Evolutionary conservation across 2,888 invertebrate genomes (phyloP).

Genomic region (Dryobota labecula): DNA sequence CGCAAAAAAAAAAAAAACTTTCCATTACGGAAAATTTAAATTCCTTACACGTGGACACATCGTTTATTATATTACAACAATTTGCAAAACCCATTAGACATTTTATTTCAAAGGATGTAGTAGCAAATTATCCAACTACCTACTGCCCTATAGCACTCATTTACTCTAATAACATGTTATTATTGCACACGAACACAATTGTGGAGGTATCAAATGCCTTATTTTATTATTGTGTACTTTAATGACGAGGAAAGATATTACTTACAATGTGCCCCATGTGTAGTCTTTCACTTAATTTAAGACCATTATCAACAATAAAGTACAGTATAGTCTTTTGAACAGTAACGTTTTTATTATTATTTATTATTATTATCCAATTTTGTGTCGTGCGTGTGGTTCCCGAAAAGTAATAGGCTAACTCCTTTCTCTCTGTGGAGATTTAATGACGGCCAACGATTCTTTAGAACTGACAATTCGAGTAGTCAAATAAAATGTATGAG

Average conservation of each 20-base stretch:
- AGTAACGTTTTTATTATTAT: no score
- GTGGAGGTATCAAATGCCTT: constrained; percentile 21
- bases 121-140: constrained; percentile 38
- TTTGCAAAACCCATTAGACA: constrained; percentile 27
- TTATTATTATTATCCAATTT: background rate
- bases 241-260: background rate
- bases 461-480: background rate
- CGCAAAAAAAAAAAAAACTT: background rate
- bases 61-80: constrained; percentile 1
- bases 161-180: constrained; percentile 51
- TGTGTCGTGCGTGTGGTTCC: background rate
- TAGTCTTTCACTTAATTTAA: background rate
- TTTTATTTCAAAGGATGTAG: constrained; percentile 20
- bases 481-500: background rate
- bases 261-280: background rate
- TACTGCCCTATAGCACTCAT: constrained; percentile 32
- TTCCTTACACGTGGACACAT: background rate
- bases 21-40: background rate
- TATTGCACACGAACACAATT: constrained; percentile 39
- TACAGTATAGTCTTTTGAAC: no score
- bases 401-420: background rate
- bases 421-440: background rate
- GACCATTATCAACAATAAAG: no score
- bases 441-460: no score
- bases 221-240: constrained; percentile 7